These are phyloP conservation scores for Archivesica marissinica DNA, from an alignment of 1,140 invertebrate species.

Conservation along the genomic window DNA sequence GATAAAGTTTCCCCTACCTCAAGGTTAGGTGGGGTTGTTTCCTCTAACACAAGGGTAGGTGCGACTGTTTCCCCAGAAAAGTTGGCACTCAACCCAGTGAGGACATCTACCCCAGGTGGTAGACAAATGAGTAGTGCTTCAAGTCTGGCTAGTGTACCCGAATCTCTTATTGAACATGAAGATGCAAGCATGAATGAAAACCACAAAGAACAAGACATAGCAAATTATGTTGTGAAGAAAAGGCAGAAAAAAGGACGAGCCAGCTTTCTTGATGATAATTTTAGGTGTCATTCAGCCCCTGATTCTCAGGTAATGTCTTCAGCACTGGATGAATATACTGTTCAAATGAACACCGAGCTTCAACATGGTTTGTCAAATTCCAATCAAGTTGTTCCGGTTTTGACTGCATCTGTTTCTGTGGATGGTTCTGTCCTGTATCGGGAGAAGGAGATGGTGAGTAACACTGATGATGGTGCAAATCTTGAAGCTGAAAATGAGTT, in stretches of 20 bases:
- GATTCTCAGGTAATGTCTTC: constrained; percentile 34
- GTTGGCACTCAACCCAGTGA: not conserved
- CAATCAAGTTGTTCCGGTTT: not conserved
- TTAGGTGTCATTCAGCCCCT: constrained; percentile 48
- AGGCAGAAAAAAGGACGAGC: constrained; percentile 38
- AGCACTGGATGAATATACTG: constrained; percentile 67
- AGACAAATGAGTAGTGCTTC: constrained; percentile 74
- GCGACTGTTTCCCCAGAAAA: constrained; percentile 21
- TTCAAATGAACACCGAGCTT: constrained; percentile 55
- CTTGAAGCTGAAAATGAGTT: not conserved
- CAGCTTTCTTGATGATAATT: constrained; percentile 32
- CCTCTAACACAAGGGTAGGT: not conserved
- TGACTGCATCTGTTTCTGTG: constrained; percentile 26
- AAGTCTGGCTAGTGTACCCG: constrained; percentile 80
- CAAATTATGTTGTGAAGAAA: constrained; percentile 29
- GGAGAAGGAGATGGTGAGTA: constrained; percentile 14
- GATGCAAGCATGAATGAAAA: constrained; percentile 56
- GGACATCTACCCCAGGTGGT: not conserved
- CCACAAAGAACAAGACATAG: constrained; percentile 49
- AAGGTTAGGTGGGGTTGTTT: not conserved
- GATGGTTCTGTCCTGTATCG: constrained; percentile 4
- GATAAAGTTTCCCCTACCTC: not conserved
- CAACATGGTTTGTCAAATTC: not conserved
- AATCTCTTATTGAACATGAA: constrained; percentile 72
- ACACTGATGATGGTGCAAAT: not conserved